Evolutionary conservation across 64 coral and sea anemone genomes (phyloP).

Genomic region (Actinia equina): DNA sequence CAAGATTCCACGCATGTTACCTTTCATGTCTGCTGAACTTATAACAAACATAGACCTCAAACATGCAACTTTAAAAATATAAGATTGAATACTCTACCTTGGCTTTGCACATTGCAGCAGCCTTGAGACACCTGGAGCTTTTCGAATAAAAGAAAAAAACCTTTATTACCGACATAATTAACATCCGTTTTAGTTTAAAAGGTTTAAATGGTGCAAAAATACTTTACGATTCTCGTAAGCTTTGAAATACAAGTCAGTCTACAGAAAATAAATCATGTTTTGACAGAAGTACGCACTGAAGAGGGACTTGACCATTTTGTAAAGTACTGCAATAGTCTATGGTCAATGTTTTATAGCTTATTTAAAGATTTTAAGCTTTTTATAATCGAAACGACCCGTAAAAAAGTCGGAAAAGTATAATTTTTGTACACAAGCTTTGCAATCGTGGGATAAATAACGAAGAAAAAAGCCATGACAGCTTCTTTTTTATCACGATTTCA

Average conservation of each 20-base stretch:
- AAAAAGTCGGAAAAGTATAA: not conserved
- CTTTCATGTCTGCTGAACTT: too few species aligned
- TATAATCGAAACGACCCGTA: too few species aligned
- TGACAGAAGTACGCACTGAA: too few species aligned
- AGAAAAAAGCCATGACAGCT: not conserved
- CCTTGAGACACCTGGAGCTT: conserved; percentile 16
- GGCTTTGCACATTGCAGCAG: conserved; percentile 15
- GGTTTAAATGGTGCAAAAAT: not conserved
- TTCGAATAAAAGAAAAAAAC: not conserved
- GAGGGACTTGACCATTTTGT: too few species aligned
- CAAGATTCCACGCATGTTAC: too few species aligned
- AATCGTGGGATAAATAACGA: not conserved
- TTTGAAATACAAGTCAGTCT: not conserved
- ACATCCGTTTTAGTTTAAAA: not conserved
- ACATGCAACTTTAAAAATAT: not conserved
- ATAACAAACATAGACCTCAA: too few species aligned
- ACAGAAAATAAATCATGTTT: too few species aligned
- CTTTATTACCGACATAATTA: not conserved
- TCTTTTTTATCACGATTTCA: not conserved
- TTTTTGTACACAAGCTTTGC: not conserved
- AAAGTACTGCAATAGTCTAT: too few species aligned
- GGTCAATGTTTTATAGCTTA: too few species aligned
- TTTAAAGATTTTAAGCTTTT: too few species aligned
- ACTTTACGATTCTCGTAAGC: too few species aligned
- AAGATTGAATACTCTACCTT: not conserved